These are phyloP conservation scores for Meteorus colon DNA, from an alignment of 2,888 invertebrate species.

Conservation along the genomic window DNA sequence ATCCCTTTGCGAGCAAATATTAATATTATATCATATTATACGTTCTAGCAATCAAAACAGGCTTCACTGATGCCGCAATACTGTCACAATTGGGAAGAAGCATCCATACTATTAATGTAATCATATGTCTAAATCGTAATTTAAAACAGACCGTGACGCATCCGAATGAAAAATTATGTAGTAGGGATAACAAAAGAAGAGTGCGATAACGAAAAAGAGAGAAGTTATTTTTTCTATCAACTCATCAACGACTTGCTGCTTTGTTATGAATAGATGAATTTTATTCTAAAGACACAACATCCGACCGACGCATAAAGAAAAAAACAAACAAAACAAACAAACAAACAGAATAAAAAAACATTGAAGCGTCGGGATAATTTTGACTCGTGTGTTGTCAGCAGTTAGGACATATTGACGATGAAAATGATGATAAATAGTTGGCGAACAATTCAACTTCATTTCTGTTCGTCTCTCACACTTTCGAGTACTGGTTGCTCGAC, in stretches of 20 bases:
- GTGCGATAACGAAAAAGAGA: background rate
- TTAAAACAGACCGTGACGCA: too few relatives aligned
- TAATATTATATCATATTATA: constrained; percentile 28
- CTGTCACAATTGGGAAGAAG: constrained; percentile 50
- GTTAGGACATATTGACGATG: constrained; percentile 5
- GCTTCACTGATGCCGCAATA: constrained; percentile 53
- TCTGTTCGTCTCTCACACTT: background rate
- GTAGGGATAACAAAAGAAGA: too few relatives aligned
- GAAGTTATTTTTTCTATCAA: background rate
- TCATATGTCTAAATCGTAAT: too few relatives aligned
- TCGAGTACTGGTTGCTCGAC: constrained; percentile 54
- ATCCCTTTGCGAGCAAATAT: background rate
- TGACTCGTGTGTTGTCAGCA: background rate
- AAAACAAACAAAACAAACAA: background rate
- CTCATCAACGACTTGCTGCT: background rate
- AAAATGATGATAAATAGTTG: constrained; percentile 49
- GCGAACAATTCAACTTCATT: constrained; percentile 29
- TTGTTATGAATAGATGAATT: constrained; percentile 9
- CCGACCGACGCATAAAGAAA: background rate
- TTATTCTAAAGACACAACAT: background rate
- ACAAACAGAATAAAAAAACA: background rate
- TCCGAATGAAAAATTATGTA: too few relatives aligned
- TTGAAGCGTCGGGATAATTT: background rate
- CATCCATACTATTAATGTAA: too few relatives aligned
- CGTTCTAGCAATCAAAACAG: background rate